These are phyloP conservation scores for Ephialtes manifestator DNA, from an alignment of 2,888 invertebrate species.

Conservation along the genomic window DNA sequence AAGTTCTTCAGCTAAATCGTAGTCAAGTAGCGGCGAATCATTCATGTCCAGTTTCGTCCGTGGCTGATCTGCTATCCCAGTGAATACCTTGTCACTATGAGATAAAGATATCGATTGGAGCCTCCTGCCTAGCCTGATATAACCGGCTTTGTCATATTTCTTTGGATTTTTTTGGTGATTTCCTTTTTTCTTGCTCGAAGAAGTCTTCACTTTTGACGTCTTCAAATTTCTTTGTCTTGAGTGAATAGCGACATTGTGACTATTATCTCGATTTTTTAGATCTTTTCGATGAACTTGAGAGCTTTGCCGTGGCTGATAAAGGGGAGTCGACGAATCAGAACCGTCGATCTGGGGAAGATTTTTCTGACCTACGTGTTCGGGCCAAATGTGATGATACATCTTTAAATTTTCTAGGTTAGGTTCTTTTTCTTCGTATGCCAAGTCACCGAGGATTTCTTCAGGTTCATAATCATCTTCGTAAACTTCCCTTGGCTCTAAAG, in stretches of 20 bases:
- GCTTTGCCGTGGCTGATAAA: constrained; percentile 43
- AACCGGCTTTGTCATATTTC: neutral
- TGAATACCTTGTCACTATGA: constrained; percentile 11
- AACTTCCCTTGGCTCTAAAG: constrained; percentile 25
- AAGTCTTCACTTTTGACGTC: neutral
- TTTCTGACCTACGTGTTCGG: constrained; percentile 50
- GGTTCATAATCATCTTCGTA: constrained; percentile 46
- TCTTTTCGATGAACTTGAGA: neutral
- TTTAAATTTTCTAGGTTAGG: constrained; percentile 25
- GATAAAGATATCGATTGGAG: constrained; percentile 52
- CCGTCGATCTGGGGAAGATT: constrained; percentile 33
- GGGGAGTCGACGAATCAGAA: constrained; percentile 42
- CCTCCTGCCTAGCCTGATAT: constrained; percentile 60
- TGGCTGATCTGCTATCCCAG: neutral
- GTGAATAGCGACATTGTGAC: neutral
- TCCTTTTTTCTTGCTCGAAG: constrained; percentile 11
- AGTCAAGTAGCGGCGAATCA: constrained; percentile 29
- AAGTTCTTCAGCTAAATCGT: constrained; percentile 28
- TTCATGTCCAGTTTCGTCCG: neutral
- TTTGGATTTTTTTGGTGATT: neutral
- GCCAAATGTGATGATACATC: constrained; percentile 60
- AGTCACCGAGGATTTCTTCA: constrained; percentile 17
- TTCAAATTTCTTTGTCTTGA: neutral
- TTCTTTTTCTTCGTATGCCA: constrained; percentile 36
- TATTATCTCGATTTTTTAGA: neutral